Conservation (phyloP, 2,797 vertebrate species). For the Prunella strophiata region DNA sequence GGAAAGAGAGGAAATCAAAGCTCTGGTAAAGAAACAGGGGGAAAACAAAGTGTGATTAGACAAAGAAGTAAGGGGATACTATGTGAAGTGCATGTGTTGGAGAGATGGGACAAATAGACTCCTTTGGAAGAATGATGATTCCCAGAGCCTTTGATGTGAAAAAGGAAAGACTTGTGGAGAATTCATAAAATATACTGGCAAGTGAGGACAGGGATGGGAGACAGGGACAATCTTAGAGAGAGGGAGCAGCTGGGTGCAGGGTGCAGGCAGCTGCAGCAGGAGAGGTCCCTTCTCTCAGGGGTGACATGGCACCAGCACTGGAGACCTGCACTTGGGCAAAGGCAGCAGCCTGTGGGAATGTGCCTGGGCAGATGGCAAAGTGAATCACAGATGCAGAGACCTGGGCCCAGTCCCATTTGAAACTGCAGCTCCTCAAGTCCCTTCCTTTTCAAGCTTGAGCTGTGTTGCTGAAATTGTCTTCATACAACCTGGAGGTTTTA, state of each 20-base stretch:
- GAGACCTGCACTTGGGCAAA: background rate
- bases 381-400: background rate
- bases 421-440: background rate
- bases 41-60: background rate
- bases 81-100: background rate
- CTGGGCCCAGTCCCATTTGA: background rate
- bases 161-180: background rate
- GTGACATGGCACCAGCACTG: fast-evolving
- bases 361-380: background rate
- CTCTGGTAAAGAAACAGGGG: background rate
- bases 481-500: background rate
- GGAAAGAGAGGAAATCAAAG: background rate
- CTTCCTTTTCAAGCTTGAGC: background rate
- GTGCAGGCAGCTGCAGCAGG: background rate
- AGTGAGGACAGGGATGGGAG: background rate
- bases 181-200: background rate
- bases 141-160: background rate
- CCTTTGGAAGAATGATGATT: background rate
- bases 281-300: background rate
- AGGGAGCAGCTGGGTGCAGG: background rate
- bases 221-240: fast-evolving
- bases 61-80: background rate
- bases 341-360: background rate
- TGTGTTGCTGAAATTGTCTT: background rate
- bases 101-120: background rate